Evolutionary conservation across 1,140 invertebrate genomes (phyloP).

Genomic region (Pseudomyrmex cubaensis): DNA sequence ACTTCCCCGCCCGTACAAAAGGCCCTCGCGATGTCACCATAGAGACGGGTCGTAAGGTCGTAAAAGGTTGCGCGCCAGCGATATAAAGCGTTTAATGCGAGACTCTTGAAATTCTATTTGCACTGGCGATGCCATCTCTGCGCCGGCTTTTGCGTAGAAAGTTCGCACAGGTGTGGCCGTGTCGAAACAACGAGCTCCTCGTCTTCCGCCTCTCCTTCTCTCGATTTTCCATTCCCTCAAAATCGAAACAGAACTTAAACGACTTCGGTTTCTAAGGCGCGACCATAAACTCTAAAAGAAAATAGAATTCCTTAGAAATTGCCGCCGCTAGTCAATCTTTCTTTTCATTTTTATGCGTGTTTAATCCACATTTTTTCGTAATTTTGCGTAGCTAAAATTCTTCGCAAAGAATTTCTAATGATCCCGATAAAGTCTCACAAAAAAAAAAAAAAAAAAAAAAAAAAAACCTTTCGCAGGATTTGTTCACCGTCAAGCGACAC

Average conservation of each 20-base stretch:
- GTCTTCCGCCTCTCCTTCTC: slow-evolving; percentile 2
- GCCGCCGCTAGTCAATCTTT: neutral
- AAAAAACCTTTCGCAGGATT: neutral
- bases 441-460: too few species aligned
- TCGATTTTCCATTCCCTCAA: slow-evolving; percentile 16
- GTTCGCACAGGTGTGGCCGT: slow-evolving; percentile 65
- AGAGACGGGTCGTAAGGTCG: slow-evolving; percentile 73
- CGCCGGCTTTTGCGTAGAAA: slow-evolving; percentile 57
- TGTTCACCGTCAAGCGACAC: neutral
- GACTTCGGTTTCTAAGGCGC: slow-evolving; percentile 3
- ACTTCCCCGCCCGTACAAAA: slow-evolving; percentile 69
- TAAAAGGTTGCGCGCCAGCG: slow-evolving; percentile 72
- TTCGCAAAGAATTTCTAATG: neutral
- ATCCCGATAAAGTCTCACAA: neutral
- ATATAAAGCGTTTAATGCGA: slow-evolving; percentile 74
- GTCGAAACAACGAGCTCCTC: slow-evolving; percentile 58
- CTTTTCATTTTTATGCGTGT: neutral
- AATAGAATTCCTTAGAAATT: neutral
- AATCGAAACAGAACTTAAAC: slow-evolving; percentile 4
- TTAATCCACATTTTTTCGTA: too few species aligned
- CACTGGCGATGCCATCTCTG: slow-evolving; percentile 60
- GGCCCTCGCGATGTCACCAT: slow-evolving; percentile 72
- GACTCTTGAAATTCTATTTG: slow-evolving; percentile 76
- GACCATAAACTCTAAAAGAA: neutral
- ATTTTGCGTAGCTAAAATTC: neutral